A percentile compares a stretch with the other conserved stretches of the same genome.
phyloP scores from a whole-genome alignment of 2,797 vertebrate species.

The Gambelia wislizenii region DNA sequence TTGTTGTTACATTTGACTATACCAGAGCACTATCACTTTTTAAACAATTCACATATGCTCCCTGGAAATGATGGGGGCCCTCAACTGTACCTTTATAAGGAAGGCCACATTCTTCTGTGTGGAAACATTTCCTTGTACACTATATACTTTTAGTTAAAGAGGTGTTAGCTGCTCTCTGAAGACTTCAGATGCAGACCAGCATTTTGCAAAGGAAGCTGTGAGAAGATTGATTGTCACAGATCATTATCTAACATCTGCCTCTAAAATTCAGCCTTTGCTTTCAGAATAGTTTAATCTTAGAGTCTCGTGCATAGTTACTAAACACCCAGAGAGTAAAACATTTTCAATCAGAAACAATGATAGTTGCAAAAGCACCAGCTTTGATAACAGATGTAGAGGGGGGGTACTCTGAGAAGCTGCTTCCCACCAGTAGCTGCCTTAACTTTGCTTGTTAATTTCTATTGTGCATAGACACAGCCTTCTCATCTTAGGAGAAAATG shows the following conservation, averaged over 20 bases:
- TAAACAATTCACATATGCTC: no score
- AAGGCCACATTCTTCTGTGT: background rate
- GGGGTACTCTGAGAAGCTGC: background rate
- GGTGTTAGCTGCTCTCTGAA: background rate
- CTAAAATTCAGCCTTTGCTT: background rate
- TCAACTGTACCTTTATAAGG: background rate
- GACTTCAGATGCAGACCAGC: background rate
- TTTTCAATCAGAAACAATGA: background rate
- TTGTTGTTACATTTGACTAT: background rate
- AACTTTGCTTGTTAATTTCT: background rate
- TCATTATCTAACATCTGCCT: constrained; percentile 14
- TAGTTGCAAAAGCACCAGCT: background rate
- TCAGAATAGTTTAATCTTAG: background rate
- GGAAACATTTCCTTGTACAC: background rate
- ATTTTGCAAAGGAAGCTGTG: background rate
- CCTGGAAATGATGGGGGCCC: no score
- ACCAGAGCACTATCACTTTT: background rate
- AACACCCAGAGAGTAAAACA: background rate
- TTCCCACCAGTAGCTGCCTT: background rate
- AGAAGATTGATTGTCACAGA: background rate
- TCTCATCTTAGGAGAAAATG: constrained; percentile 3
- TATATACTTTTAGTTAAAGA: background rate
- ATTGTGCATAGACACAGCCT: background rate
- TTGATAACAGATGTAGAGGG: constrained; percentile 3
- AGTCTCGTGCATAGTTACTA: background rate